A percentile compares a stretch with the other conserved stretches of the same genome.
Conservation (phyloP, 1,140 invertebrate species). For the Oncopodura yosiiana region DNA sequence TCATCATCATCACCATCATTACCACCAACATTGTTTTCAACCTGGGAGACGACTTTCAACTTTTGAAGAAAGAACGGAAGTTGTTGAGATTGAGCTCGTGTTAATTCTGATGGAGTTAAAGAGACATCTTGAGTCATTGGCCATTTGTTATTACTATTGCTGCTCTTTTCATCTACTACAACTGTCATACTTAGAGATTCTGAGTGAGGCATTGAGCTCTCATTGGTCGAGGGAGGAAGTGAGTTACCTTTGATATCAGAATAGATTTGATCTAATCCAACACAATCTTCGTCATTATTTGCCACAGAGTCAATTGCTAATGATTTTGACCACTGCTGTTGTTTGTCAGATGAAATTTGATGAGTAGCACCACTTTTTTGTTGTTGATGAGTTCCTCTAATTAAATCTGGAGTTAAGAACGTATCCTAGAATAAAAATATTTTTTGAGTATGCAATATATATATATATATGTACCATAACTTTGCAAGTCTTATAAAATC, state of each 20-base stretch:
- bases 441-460: too few relatives aligned
- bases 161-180: too few relatives aligned
- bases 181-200: too few relatives aligned
- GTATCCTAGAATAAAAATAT: conserved; percentile 15
- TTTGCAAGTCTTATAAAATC: too few relatives aligned
- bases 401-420: conserved; percentile 22
- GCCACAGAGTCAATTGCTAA: neutral
- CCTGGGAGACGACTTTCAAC: too few relatives aligned
- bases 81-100: neutral
- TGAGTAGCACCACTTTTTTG: neutral
- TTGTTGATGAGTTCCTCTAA: conserved; percentile 16
- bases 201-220: too few relatives aligned
- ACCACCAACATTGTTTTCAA: too few relatives aligned
- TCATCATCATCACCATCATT: too few relatives aligned
- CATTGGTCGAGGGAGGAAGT: neutral
- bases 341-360: neutral
- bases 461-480: too few relatives aligned
- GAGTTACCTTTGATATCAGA: conserved; percentile 9
- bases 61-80: neutral
- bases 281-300: neutral
- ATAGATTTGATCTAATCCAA: conserved; percentile 7
- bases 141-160: too few relatives aligned
- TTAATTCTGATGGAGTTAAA: neutral
- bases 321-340: neutral
- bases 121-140: neutral